Evolutionary conservation across 2,888 invertebrate genomes (phyloP).

Genomic region (Andrena trimmerana): DNA sequence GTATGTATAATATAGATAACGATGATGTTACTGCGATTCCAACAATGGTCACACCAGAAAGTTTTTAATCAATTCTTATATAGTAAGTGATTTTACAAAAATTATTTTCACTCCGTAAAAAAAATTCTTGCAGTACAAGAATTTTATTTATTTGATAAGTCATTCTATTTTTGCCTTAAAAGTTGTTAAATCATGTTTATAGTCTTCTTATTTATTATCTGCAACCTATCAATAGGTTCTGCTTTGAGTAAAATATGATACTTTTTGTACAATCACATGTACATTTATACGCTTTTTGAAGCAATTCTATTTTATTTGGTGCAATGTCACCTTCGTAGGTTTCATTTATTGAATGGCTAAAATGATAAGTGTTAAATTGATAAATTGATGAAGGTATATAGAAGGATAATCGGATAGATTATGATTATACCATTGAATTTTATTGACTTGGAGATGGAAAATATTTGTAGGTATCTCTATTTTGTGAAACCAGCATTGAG

Average conservation of each 20-base stretch:
- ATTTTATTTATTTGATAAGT: conserved; percentile 1
- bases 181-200: background rate
- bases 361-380: conserved; percentile 1
- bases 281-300: background rate
- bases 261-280: background rate
- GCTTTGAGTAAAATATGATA: conserved; percentile 4
- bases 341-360: conserved; percentile 13
- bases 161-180: conserved; percentile 8
- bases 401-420: conserved; percentile 12
- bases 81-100: background rate
- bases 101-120: background rate
- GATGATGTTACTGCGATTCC: background rate
- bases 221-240: background rate
- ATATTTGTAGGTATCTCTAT: background rate
- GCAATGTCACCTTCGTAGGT: background rate
- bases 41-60: background rate
- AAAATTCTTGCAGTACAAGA: background rate
- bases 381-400: background rate
- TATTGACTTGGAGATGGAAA: background rate
- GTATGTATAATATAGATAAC: too few relatives aligned
- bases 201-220: background rate
- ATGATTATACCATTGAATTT: conserved; percentile 28
- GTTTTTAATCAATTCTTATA: background rate
- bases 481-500: conserved; percentile 71
- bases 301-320: background rate